Percentiles rank a stretch among this genome's conserved stretches.
phyloP scores from a whole-genome alignment of 2,797 vertebrate species.

The Stomatorhinus walkeri region DNA sequence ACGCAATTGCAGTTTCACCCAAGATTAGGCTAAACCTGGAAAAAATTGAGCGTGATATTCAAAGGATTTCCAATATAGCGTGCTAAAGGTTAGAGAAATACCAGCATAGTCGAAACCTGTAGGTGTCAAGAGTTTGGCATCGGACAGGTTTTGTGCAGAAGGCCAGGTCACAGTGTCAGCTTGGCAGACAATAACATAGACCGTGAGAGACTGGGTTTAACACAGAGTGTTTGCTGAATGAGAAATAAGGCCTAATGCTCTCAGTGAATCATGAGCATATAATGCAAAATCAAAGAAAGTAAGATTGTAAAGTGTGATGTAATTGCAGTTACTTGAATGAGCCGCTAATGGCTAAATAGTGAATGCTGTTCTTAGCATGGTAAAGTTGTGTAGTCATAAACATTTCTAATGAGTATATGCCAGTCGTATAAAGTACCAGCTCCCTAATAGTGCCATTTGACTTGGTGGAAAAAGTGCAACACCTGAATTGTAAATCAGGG shows the following conservation, averaged over 20 bases:
- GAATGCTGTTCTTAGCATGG: neutral
- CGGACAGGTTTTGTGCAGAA: neutral
- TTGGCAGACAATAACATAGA: neutral
- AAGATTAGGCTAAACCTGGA: neutral
- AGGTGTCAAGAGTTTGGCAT: neutral
- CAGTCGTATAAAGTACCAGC: neutral
- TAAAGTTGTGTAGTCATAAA: neutral
- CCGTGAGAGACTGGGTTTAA: neutral
- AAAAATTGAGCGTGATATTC: neutral
- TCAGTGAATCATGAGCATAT: neutral
- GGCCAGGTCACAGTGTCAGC: neutral
- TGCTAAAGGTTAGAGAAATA: neutral
- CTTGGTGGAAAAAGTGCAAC: neutral
- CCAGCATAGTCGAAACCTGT: conserved; percentile 1
- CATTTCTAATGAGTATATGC: neutral
- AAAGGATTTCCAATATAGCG: neutral
- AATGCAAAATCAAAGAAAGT: neutral
- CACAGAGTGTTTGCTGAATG: neutral
- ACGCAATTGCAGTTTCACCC: neutral
- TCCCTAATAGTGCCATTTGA: neutral
- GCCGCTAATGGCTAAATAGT: neutral
- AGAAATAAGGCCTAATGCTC: neutral
- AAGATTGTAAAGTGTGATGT: neutral
- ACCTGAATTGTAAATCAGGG: neutral
- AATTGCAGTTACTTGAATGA: neutral